Evolutionary conservation across 2,888 invertebrate genomes (phyloP), one percentile per base, ranked within the genome.

Genomic region (Eremobia ochroleuca): DNA sequence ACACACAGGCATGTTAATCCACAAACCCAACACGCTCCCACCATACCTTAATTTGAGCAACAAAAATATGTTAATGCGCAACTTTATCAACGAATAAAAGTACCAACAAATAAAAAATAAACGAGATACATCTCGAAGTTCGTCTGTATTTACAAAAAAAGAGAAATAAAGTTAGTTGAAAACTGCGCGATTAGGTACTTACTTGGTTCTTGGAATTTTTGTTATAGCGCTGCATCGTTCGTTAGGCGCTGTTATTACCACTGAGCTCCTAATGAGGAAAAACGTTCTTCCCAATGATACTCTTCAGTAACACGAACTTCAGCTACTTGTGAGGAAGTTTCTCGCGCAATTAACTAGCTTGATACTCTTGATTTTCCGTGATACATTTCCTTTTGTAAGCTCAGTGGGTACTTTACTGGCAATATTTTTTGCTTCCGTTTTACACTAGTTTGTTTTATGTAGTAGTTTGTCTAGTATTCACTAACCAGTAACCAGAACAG

Each of bases 201-300:
- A 28, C 58, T 79, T 59, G 65, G 64, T 62, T 58, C 72, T 66
- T 69, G 46, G 65, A 69, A 82, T 88, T 86, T 89, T 89, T 84
- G 85, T 88, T 85, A 82, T 83, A 83, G 85, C 85, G 80, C 82
- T 87, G 85, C 90, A 90, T 90, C 91, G 90, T 93, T 94, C 91
- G 91, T 93, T 93, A 93, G 89, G 86, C 87, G 81, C 85, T 88
- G 90, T 91, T 93, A 92, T 93, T 91, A 92, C 88, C 88, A 88
- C 85, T 85, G 80, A 88, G 87, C 82, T 86, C 88, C 90, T 95
- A 94, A 95, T 94, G 94, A 95, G 93, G 93, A 94, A 94, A 94
- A 95, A 94, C 91, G 92, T 89, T 91, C 88, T 78, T 89, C 86
- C 81, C 90, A 91, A 89, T 92, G 90, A 92, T 92, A 90, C 89